Evolutionary conservation across 64 coral and sea anemone species (phyloP).

Genomic region (Porites australiensis): DNA sequence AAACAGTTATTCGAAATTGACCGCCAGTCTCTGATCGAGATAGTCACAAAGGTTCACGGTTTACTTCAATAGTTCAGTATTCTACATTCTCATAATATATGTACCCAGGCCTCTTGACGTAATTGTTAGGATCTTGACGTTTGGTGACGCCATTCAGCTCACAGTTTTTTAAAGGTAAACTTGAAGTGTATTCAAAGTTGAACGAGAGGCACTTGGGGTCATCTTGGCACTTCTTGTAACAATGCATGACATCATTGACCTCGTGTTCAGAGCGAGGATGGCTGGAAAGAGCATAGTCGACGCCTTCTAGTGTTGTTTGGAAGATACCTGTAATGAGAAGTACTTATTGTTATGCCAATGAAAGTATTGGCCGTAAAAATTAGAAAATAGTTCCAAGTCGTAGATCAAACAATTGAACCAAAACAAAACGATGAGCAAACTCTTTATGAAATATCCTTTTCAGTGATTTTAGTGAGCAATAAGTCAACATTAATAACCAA

Average conservation of each 20-base stretch:
- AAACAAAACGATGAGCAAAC: too few species aligned
- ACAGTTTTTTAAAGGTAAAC: neutral
- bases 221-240: slow-evolving; percentile 39
- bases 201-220: slow-evolving; percentile 40
- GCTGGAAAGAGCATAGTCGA: neutral
- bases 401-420: too few species aligned
- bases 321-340: neutral
- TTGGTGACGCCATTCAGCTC: slow-evolving; percentile 43
- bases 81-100: slow-evolving; percentile 28
- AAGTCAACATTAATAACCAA: too few species aligned
- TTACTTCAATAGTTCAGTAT: too few species aligned
- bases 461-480: too few species aligned
- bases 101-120: slow-evolving; percentile 7
- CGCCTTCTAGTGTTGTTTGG: neutral
- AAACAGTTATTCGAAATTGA: too few species aligned
- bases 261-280: neutral
- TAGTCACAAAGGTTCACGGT: too few species aligned
- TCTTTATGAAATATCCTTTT: too few species aligned
- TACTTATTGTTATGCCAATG: too few species aligned
- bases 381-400: too few species aligned
- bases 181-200: slow-evolving; percentile 20
- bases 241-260: slow-evolving; percentile 19
- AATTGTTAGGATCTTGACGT: neutral
- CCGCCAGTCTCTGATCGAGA: too few species aligned
- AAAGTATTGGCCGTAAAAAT: too few species aligned